Evolutionary conservation across 2,888 invertebrate species (phyloP).

Genomic region (Mesorhabditis sp.): DNA sequence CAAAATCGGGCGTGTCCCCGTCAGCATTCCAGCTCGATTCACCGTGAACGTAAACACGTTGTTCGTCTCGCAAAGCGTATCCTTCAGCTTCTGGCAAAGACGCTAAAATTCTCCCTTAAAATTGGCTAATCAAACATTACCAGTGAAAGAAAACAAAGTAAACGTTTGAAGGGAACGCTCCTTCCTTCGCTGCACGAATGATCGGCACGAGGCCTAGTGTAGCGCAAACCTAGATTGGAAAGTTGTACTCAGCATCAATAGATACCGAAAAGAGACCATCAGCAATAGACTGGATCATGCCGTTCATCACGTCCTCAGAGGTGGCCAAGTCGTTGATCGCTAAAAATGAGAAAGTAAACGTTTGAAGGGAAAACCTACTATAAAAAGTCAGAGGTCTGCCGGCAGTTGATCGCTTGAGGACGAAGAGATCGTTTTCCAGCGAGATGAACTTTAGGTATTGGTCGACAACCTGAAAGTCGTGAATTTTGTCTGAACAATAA

Average conservation of each 20-base stretch:
- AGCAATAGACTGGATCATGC: slow-evolving; percentile 86
- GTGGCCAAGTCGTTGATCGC: slow-evolving; percentile 52
- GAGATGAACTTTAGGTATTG: slow-evolving; percentile 98
- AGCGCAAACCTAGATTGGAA: slow-evolving; percentile 74
- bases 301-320: slow-evolving; percentile 85
- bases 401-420: slow-evolving; percentile 76
- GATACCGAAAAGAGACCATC: slow-evolving; percentile 86
- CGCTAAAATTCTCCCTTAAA: slow-evolving; percentile 74
- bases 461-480: slow-evolving; percentile 76
- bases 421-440: slow-evolving; percentile 92
- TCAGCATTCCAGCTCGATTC: slow-evolving; percentile 66
- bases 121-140: slow-evolving; percentile 43
- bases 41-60: slow-evolving; percentile 75
- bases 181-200: slow-evolving; percentile 84
- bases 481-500: background rate
- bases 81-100: slow-evolving; percentile 89
- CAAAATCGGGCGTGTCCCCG: slow-evolving; percentile 36
- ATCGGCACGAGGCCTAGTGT: slow-evolving; percentile 89
- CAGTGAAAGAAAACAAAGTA: slow-evolving; percentile 13
- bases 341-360: slow-evolving; percentile 11
- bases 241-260: background rate
- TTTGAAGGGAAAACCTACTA: slow-evolving; percentile 65
- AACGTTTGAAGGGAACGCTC: slow-evolving; percentile 63
- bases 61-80: slow-evolving; percentile 93
- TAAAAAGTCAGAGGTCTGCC: slow-evolving; percentile 87